phyloP scores from a whole-genome alignment of 1,140 invertebrate species.

The Zaprionus gabonicus region DNA sequence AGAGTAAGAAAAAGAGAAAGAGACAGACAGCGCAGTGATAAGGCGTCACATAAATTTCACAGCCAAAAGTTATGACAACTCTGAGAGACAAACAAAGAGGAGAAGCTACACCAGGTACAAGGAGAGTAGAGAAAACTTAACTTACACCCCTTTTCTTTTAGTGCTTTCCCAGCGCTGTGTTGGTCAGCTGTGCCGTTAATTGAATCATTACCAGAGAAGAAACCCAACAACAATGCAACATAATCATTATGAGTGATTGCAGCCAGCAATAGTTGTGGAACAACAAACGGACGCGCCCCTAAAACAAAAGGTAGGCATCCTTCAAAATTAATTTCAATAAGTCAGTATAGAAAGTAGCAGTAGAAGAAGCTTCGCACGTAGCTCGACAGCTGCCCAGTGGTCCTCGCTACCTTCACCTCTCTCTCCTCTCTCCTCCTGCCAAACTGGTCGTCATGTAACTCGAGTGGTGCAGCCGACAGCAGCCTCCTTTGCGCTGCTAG shows the following conservation, averaged over 20 bases:
- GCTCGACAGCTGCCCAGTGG: slow-evolving; percentile 41
- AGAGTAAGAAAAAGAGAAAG: neutral
- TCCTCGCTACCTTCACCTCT: neutral
- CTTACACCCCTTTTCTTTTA: slow-evolving; percentile 24
- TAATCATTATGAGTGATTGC: slow-evolving; percentile 55
- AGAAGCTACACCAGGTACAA: neutral
- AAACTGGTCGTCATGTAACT: slow-evolving; percentile 35
- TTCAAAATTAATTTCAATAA: slow-evolving; percentile 51
- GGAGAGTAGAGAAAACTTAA: slow-evolving; percentile 12
- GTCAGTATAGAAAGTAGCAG: slow-evolving; percentile 16
- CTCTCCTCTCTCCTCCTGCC: too few relatives aligned
- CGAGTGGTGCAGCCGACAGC: slow-evolving; percentile 40
- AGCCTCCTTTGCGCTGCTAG: slow-evolving; percentile 27
- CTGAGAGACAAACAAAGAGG: slow-evolving; percentile 33
- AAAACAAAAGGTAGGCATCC: slow-evolving; percentile 44
- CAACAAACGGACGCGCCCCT: slow-evolving; percentile 18
- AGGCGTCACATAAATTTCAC: slow-evolving; percentile 40
- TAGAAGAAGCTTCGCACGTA: slow-evolving; percentile 19
- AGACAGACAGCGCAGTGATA: neutral
- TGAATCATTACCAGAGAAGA: slow-evolving; percentile 50
- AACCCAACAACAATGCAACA: slow-evolving; percentile 48
- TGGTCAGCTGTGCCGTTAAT: slow-evolving; percentile 58
- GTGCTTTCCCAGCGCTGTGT: slow-evolving; percentile 35
- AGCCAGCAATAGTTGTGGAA: neutral
- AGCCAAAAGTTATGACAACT: slow-evolving; percentile 56